Evolutionary conservation across 2,113 vertebrate genomes (phyloP).

Genomic region (Perca flavescens): DNA sequence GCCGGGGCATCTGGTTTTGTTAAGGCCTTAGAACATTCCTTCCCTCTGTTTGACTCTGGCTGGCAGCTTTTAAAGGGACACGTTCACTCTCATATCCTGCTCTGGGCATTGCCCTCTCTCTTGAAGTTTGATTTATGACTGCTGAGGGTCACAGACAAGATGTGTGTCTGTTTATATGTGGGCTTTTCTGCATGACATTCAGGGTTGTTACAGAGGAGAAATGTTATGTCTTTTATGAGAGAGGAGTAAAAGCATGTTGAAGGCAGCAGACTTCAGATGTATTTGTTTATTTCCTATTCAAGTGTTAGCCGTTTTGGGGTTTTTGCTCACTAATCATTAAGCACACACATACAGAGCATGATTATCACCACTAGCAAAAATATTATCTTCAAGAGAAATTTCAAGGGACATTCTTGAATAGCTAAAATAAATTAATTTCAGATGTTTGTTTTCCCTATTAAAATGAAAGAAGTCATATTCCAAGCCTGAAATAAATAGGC

Average conservation of each 20-base stretch:
- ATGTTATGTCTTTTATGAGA: background rate
- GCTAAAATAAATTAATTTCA: slow-evolving; percentile 14
- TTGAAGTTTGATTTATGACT: slow-evolving; percentile 76
- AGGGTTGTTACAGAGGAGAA: slow-evolving; percentile 23
- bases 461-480: background rate
- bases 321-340: background rate
- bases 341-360: background rate
- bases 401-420: background rate
- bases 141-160: slow-evolving; percentile 65
- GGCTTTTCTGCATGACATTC: slow-evolving; percentile 30
- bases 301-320: background rate
- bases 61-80: slow-evolving; percentile 80
- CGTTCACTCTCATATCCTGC: slow-evolving; percentile 82
- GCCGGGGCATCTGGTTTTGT: slow-evolving; percentile 83
- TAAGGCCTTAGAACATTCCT: slow-evolving; percentile 82
- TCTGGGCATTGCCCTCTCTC: slow-evolving; percentile 65
- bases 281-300: slow-evolving; percentile 15
- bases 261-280: slow-evolving; percentile 22
- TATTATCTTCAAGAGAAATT: background rate
- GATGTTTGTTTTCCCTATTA: slow-evolving; percentile 15
- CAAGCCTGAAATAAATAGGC: background rate
- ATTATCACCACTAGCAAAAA: background rate
- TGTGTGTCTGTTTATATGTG: slow-evolving; percentile 36
- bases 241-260: background rate
- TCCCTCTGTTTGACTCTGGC: slow-evolving; percentile 78